phyloP scores from a whole-genome alignment of 53 echinoderm and acorn worm species.

The Arbacia lixula region DNA sequence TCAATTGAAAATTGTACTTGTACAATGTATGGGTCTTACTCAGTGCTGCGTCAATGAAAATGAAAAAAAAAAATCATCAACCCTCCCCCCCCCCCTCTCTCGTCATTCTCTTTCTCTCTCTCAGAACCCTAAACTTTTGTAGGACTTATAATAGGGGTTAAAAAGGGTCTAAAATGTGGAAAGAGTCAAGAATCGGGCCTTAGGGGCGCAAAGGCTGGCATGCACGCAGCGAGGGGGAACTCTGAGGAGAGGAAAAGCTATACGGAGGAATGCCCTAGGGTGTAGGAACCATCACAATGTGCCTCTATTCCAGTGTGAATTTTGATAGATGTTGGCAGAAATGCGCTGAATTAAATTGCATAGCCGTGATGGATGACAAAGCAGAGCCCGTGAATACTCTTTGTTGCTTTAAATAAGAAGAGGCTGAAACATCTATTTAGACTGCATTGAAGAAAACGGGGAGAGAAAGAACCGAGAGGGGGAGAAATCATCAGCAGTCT shows the following conservation, averaged over 20 bases:
- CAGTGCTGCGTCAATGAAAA: no score
- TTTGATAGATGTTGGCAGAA: slow-evolving; percentile 51
- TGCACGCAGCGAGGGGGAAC: neutral
- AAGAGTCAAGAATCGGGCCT: slow-evolving; percentile 46
- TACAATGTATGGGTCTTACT: no score
- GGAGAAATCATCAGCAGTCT: neutral
- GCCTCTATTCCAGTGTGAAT: slow-evolving; percentile 17
- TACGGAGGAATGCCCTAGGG: slow-evolving; percentile 32
- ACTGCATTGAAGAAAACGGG: slow-evolving; percentile 20
- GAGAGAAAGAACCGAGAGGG: neutral
- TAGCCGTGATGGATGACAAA: slow-evolving; percentile 33
- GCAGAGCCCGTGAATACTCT: slow-evolving; percentile 19
- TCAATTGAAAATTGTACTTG: no score
- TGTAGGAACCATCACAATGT: slow-evolving; percentile 26
- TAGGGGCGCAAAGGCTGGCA: no score
- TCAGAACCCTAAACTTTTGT: slow-evolving; percentile 29
- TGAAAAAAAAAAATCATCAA: no score
- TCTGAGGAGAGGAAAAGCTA: slow-evolving; percentile 25
- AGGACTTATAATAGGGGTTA: slow-evolving; percentile 30
- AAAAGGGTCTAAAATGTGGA: slow-evolving; percentile 51
- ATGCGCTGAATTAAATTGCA: slow-evolving; percentile 46
- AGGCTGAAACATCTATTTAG: slow-evolving; percentile 55
- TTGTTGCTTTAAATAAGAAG: slow-evolving; percentile 54
- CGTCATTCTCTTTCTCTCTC: slow-evolving; percentile 23
- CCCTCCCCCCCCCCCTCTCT: no score